phyloP scores from a whole-genome alignment of 2,797 vertebrate genomes.

The Paedocypris micromegethes region DNA sequence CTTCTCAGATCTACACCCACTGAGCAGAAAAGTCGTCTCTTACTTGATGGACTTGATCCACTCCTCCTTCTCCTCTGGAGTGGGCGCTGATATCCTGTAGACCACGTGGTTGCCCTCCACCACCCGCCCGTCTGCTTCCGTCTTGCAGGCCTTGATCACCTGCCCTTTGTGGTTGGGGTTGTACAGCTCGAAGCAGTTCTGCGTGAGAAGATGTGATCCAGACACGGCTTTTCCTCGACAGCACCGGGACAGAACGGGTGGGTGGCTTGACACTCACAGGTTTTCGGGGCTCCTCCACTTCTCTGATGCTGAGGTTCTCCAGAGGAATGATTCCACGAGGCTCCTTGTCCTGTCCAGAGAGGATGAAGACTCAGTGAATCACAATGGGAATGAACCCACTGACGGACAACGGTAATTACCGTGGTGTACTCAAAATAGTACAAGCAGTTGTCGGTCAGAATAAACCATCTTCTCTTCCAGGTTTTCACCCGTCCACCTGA shows the following conservation, averaged over 20 bases:
- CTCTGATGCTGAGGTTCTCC: conserved; percentile 94
- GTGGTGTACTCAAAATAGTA: conserved; percentile 95
- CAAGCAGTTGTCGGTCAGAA: conserved; percentile 91
- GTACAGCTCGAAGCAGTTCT: conserved; percentile 98
- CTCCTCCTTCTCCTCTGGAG: conserved; percentile 94
- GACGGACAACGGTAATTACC: conserved; percentile 62
- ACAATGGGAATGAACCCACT: neutral
- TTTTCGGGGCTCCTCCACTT: conserved; percentile 94
- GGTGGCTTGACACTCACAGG: conserved; percentile 72
- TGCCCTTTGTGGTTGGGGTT: conserved; percentile 96
- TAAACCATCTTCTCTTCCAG: conserved; percentile 93
- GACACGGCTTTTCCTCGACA: neutral
- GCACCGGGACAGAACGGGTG: too few species aligned
- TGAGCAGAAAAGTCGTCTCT: conserved; percentile 48
- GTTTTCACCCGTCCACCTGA: conserved; percentile 90
- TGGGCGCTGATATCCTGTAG: conserved; percentile 94
- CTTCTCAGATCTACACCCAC: neutral
- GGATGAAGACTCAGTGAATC: conserved; percentile 6
- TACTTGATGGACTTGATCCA: conserved; percentile 99
- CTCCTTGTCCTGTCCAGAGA: conserved; percentile 82
- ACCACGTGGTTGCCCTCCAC: conserved; percentile 97
- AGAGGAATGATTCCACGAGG: conserved; percentile 93
- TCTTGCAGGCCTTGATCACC: conserved; percentile 97
- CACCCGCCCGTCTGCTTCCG: conserved; percentile 91
- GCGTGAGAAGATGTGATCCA: conserved; percentile 14